A percentile compares a stretch with the other conserved stretches of the same genome.
Evolutionary conservation across 2,888 invertebrate species (phyloP).

Genomic region (Rhagonycha fulva): DNA sequence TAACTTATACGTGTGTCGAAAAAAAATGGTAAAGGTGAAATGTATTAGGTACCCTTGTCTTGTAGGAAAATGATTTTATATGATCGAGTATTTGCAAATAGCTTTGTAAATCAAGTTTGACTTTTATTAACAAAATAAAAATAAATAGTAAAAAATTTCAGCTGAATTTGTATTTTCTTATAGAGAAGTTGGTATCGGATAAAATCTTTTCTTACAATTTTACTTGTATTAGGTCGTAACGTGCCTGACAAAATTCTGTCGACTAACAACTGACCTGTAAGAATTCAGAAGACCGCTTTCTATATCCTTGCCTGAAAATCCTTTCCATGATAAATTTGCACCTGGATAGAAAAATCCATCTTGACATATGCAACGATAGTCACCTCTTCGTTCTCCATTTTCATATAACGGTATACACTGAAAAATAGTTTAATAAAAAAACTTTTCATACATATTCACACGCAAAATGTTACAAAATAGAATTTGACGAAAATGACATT

Average conservation of each 20-base stretch:
- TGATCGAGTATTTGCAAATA: background rate
- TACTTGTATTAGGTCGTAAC: background rate
- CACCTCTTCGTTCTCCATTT: conserved; percentile 55
- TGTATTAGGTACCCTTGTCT: background rate
- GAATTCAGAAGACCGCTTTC: conserved; percentile 51
- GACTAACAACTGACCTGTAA: conserved; percentile 41
- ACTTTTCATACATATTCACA: background rate
- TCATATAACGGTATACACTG: conserved; percentile 58
- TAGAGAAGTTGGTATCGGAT: background rate
- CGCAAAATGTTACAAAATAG: background rate
- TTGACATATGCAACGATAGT: conserved; percentile 67
- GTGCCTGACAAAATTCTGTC: background rate
- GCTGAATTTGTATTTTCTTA: background rate
- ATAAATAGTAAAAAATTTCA: background rate
- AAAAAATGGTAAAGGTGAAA: background rate
- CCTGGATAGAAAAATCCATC: conserved; percentile 64
- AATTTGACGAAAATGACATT: background rate
- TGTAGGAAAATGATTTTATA: background rate
- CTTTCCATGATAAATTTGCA: conserved; percentile 56
- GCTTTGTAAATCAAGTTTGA: background rate
- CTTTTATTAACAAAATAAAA: background rate
- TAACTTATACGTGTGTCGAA: background rate
- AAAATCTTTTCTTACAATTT: background rate
- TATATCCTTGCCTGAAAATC: conserved; percentile 59
- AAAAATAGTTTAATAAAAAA: conserved; percentile 36